Conservation (phyloP, 1,140 invertebrate genomes). For the Dinothrombium tinctorium region DNA sequence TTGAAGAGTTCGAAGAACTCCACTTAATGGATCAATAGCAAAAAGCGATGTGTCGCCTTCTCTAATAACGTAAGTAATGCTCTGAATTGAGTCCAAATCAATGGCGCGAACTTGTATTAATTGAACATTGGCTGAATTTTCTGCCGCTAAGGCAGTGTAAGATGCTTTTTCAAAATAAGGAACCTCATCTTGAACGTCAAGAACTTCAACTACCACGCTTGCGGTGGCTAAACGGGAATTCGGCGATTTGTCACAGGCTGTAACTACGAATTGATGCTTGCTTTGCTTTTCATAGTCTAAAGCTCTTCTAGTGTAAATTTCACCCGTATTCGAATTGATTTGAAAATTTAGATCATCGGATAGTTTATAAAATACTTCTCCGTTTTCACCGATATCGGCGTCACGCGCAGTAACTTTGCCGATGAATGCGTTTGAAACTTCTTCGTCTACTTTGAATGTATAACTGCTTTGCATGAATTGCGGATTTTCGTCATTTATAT, state of each 20-base stretch:
- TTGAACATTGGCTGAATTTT: conserved; percentile 48
- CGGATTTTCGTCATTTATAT: conserved; percentile 54
- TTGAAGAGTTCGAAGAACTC: conserved; percentile 42
- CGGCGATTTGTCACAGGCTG: conserved; percentile 58
- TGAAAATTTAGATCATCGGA: conserved; percentile 24
- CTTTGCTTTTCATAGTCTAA: conserved; percentile 59
- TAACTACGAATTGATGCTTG: conserved; percentile 39
- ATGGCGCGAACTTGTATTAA: conserved; percentile 37
- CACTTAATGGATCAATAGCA: conserved; percentile 47
- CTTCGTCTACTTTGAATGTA: conserved; percentile 64
- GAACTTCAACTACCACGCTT: conserved; percentile 49
- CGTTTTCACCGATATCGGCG: conserved; percentile 43
- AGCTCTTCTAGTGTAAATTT: conserved; percentile 24
- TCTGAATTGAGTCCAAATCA: conserved; percentile 16
- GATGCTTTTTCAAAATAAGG: conserved; percentile 44
- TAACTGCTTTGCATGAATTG: conserved; percentile 52
- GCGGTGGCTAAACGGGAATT: conserved; percentile 63
- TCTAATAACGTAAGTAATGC: conserved; percentile 57
- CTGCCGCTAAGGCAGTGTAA: conserved; percentile 51
- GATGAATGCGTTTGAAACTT: conserved; percentile 35
- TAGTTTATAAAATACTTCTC: conserved; percentile 33
- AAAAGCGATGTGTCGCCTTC: conserved; percentile 56
- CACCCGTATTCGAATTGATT: not conserved
- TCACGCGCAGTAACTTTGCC: conserved; percentile 49
- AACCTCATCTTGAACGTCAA: conserved; percentile 56